Conservation (phyloP, 2,888 invertebrate species). For the Apamea crenata region DNA sequence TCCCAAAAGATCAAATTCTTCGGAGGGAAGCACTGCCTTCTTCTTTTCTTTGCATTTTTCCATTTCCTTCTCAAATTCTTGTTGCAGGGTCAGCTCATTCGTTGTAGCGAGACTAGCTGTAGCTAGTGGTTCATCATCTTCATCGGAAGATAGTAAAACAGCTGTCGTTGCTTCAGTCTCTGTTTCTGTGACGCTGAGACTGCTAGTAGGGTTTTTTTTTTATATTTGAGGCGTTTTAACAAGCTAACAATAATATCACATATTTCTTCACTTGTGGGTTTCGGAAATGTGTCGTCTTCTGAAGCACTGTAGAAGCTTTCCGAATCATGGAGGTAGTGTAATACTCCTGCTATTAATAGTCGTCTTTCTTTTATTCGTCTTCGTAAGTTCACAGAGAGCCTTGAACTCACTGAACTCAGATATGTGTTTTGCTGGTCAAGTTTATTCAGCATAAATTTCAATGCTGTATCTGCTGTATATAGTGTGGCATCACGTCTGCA, state of each 20-base stretch:
- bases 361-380: constrained; percentile 30
- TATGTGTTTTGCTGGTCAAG: constrained; percentile 30
- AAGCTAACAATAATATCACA: constrained; percentile 5
- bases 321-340: constrained; percentile 39
- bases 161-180: constrained; percentile 6
- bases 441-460: constrained; percentile 30
- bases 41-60: constrained; percentile 6
- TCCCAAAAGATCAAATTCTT: not conserved
- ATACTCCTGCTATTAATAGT: constrained; percentile 34
- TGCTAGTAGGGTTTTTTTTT: not conserved
- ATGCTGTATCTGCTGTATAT: constrained; percentile 3
- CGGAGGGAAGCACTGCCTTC: not conserved
- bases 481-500: not conserved
- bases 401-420: constrained; percentile 9
- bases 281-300: not conserved
- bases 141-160: not conserved
- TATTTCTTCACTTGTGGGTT: constrained; percentile 9
- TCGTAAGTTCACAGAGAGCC: constrained; percentile 29
- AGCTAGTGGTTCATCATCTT: constrained; percentile 6
- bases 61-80: constrained; percentile 11
- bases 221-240: constrained; percentile 10
- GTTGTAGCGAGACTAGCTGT: constrained; percentile 4
- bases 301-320: constrained; percentile 38
- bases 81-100: constrained; percentile 1
- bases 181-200: not conserved